phyloP scores from a whole-genome alignment of 2,113 vertebrate species.

The Takifugu flavidus region DNA sequence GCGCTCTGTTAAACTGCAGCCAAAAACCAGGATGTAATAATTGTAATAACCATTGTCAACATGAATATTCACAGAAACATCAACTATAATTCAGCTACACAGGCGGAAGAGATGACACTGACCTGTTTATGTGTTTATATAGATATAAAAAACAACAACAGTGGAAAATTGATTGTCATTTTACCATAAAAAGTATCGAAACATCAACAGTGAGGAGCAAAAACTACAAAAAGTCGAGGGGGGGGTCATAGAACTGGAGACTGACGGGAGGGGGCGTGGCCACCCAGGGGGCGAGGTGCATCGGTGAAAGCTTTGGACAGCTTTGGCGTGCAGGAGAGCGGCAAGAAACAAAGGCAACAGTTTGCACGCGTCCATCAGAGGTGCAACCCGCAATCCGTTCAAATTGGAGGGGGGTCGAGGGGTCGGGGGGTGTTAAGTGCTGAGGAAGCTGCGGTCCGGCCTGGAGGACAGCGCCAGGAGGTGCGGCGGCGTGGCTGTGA shows the following conservation, averaged over 20 bases:
- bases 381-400: not conserved
- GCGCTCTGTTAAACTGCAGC: constrained; percentile 49
- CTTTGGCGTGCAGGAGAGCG: constrained; percentile 18
- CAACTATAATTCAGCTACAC: constrained; percentile 60
- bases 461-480: constrained; percentile 8
- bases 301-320: constrained; percentile 67
- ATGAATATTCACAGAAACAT: constrained; percentile 65
- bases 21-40: constrained; percentile 47
- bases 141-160: constrained; percentile 41
- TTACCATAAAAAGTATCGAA: constrained; percentile 69
- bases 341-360: constrained; percentile 21
- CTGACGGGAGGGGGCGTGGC: constrained; percentile 13
- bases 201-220: constrained; percentile 65
- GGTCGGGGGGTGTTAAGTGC: constrained; percentile 44
- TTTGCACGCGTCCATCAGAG: not conserved
- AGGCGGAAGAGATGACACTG: constrained; percentile 57
- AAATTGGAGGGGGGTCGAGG: not conserved
- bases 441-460: constrained; percentile 27
- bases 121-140: constrained; percentile 35
- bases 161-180: constrained; percentile 80
- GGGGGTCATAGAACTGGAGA: constrained; percentile 50
- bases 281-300: constrained; percentile 43
- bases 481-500: constrained; percentile 63
- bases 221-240: constrained; percentile 30
- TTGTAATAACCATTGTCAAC: constrained; percentile 53